These are phyloP conservation scores for Mirounga angustirostris DNA, from an alignment of 2,113 vertebrate genomes.

Conservation along the genomic window DNA sequence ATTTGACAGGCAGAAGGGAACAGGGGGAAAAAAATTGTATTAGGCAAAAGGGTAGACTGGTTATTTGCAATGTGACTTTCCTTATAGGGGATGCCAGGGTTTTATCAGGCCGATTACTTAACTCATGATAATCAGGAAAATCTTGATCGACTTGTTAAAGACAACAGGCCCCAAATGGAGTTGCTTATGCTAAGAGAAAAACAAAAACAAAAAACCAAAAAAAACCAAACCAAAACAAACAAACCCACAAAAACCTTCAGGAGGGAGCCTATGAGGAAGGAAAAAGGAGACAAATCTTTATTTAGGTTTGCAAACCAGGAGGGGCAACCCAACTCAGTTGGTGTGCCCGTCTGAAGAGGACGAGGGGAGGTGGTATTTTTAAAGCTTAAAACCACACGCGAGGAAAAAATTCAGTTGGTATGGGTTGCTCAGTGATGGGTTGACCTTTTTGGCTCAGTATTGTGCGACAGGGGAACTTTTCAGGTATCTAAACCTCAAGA, in stretches of 20 bases:
- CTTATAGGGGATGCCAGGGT: background rate
- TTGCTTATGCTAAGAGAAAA: background rate
- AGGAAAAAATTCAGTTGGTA: background rate
- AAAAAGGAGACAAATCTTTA: background rate
- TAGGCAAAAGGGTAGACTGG: background rate
- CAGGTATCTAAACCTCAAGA: background rate
- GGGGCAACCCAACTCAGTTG: background rate
- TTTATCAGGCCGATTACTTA: background rate
- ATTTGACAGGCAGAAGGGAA: background rate
- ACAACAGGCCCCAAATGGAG: background rate
- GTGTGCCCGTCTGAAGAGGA: background rate
- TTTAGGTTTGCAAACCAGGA: background rate
- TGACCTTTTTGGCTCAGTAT: background rate
- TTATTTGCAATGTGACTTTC: background rate
- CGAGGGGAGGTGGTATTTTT: background rate
- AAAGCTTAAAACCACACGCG: background rate
- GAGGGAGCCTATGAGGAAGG: background rate
- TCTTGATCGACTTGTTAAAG: background rate
- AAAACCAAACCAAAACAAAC: too few species aligned
- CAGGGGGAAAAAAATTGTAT: background rate
- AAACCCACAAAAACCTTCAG: background rate
- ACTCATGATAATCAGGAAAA: background rate
- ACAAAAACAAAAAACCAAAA: too few species aligned
- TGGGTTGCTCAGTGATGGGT: background rate
- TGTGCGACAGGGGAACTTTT: background rate